Conservation (phyloP, 2,888 invertebrate species). For the Leucophenga montana region DNA sequence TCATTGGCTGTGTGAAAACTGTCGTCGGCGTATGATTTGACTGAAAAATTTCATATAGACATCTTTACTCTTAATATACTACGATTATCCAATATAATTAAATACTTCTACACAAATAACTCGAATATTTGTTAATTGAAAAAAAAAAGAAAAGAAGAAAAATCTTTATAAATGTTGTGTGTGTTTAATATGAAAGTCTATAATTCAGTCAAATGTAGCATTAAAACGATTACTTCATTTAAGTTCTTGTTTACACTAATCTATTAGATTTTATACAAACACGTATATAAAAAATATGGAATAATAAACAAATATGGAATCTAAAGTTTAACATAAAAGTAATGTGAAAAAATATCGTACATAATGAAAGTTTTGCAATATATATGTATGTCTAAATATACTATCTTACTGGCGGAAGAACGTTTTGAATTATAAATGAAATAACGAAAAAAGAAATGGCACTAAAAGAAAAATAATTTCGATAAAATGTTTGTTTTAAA, state of each 20-base stretch:
- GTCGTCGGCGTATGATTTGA: no score
- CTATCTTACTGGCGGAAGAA: no score
- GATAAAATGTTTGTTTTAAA: neutral
- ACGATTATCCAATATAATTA: no score
- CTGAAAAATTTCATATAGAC: no score
- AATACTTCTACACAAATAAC: neutral
- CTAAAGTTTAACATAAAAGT: neutral
- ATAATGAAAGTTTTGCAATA: neutral
- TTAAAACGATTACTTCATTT: neutral
- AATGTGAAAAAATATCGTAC: neutral
- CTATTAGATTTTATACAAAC: no score
- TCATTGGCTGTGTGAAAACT: no score
- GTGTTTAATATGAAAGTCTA: no score
- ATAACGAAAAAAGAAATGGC: neutral
- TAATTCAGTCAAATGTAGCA: neutral
- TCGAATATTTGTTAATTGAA: neutral
- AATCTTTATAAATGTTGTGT: conserved; percentile 13
- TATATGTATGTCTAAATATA: no score
- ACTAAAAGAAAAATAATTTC: neutral
- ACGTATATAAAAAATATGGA: neutral
- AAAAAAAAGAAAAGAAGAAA: neutral
- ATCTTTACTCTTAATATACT: no score
- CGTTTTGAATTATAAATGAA: no score
- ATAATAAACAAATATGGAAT: no score
- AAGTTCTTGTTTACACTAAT: neutral